Base-by-base conservation (phyloP, 2,888 invertebrate genomes). In the Carcina quercana region DNA sequence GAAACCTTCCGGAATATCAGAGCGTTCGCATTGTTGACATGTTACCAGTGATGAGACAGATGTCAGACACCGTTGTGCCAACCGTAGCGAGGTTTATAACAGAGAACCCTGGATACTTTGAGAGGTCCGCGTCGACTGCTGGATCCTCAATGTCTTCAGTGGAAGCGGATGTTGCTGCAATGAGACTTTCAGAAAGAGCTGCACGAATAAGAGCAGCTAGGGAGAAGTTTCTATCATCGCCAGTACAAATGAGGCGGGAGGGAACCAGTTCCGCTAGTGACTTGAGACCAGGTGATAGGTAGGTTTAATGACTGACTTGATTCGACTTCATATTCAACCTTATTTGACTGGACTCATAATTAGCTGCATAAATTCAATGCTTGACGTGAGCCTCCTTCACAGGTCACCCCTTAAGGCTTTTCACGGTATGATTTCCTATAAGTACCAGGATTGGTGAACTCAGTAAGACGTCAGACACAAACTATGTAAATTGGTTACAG, bases 141-240 rank as follows among this genome's bases (percentile, higher is more conserved):
- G 74, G 73, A 2, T 24, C 60, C 0, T 51, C 68, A 2, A 43
- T 37, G 1, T 40, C 50, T 4, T 47, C 46, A 3, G 42, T 43
- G 26, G 68, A 74, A 11, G 42, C 59, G 13, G 65, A 61, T 12
- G 46, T 53, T 15, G 32, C 59, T 12, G 37, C 59, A 59, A 26
- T 82, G 58, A 48, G 71, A 68, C 45, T 84, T 79, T 45, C 82
- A 1, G 82, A 80, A 25, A 63, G 82, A 36, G 88, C 90, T 0
- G 78, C 86, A n/a, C 88, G 87, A 40, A 69, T 92, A 6, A 86
- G 88, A 43, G 87, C 86, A 35, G 93, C 93, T 1, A 90, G 91
- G 51, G 91, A 93, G 47, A 89, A 88, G 43, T 93, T 93, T 47
- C 58, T 93, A 7, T 78, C 86, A 1, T 79, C 86, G 1, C 66